A percentile compares a stretch with the other conserved stretches of the same genome.
Conservation (phyloP, 2,888 invertebrate species). For the Eudemis profundana region DNA sequence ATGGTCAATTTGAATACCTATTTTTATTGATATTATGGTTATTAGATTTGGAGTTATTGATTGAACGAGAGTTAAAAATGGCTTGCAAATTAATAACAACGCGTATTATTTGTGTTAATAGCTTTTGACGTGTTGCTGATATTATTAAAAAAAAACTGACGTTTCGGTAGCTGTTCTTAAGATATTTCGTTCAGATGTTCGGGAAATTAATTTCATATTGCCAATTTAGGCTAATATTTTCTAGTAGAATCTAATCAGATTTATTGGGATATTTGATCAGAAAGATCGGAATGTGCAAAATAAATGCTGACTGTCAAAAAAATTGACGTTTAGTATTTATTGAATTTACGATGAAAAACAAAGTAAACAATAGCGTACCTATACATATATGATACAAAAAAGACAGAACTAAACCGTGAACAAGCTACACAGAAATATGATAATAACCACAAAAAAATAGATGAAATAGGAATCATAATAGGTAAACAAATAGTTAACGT, state of each 20-base stretch:
- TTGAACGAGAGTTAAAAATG: conserved; percentile 31
- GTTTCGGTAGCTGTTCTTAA: not conserved
- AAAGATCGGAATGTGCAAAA: not conserved
- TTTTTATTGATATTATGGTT: conserved; percentile 35
- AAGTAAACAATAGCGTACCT: no score
- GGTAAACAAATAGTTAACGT: no score
- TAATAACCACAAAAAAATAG: no score
- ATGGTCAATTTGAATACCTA: conserved; percentile 19
- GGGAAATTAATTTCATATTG: not conserved
- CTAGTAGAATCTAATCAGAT: not conserved
- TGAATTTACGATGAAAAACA: no score
- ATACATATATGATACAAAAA: no score
- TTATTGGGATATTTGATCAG: not conserved
- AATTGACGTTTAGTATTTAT: no score
- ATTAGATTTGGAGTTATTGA: conserved; percentile 28
- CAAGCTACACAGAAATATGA: no score
- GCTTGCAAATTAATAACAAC: conserved; percentile 33
- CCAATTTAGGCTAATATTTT: not conserved
- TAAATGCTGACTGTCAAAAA: no score
- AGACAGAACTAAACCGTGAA: no score
- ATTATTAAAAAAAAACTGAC: not conserved
- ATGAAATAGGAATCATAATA: no score
- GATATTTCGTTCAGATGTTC: not conserved
- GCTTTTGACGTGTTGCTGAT: conserved; percentile 24
- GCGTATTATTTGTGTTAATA: conserved; percentile 23